Conservation (phyloP, 2,113 vertebrate genomes). For the Eulacestoma nigropectus region DNA sequence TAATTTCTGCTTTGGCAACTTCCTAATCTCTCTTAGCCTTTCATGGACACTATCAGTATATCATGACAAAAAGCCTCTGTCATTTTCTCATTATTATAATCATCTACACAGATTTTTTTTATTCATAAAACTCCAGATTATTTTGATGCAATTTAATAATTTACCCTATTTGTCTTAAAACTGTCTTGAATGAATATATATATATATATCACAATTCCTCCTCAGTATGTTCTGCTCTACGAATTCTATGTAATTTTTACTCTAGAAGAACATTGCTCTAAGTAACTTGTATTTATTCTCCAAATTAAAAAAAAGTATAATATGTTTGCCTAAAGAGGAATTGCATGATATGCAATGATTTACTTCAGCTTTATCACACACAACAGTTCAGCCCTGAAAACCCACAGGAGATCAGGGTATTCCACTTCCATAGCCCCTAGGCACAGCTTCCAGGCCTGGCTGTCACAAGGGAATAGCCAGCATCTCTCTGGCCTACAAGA, state of each 20-base stretch:
- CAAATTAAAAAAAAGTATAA: no score
- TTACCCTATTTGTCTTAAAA: not conserved
- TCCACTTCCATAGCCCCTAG: not conserved
- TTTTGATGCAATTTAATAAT: not conserved
- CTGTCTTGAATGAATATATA: not conserved
- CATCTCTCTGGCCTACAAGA: not conserved
- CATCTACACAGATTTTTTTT: not conserved
- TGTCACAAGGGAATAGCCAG: not conserved
- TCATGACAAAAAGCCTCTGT: not conserved
- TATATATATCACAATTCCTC: not conserved
- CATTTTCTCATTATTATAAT: not conserved
- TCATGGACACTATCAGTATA: not conserved
- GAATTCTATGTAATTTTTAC: not conserved
- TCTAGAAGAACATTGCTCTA: not conserved
- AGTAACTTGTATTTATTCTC: no score
- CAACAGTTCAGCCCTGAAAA: not conserved
- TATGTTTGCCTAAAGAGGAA: not conserved
- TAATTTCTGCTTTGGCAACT: not conserved
- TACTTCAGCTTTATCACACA: not conserved
- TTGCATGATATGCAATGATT: not conserved
- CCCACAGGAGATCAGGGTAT: fast-evolving
- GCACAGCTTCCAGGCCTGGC: not conserved
- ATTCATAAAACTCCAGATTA: not conserved
- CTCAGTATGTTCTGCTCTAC: not conserved
- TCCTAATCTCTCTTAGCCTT: not conserved